Evolutionary conservation across 2,797 vertebrate genomes (phyloP), one percentile per base, ranked within the genome.

Genomic region (Podarcis siculus): DNA sequence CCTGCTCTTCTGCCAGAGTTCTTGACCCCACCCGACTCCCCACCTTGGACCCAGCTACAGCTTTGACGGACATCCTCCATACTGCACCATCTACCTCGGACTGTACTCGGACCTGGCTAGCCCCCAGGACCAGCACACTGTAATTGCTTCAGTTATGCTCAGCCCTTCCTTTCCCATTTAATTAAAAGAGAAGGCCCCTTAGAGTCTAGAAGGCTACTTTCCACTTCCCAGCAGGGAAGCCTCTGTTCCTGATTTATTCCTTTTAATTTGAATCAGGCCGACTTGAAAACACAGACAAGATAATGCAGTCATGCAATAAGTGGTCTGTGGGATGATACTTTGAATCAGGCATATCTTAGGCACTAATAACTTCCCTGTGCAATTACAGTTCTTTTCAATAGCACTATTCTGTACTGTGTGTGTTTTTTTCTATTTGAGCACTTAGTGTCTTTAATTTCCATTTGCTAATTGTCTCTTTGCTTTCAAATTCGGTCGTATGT

Each of bases 401-500:
- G 27, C 42, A 77, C 72, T 86, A 64, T 58, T 19, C 21, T 0
- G 23, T 67, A 66, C 27, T 82, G n/a, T 49, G 8, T 45, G 42
- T 42, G 39, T 55, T 69, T 66, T 37, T 21, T 49, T 81, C 37
- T 71, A 69, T 82, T 86, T 39, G 71, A 39, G 32, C 39, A 69
- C 58, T 77, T 76, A 42, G 58, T 10, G 45, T 21, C 13, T 61
- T 75, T 10, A 8, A 23, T 30, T 71, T 83, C 35, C 27, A 81
- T 37, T 27, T 85, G 39, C 71, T 89, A 77, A 81, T 55, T 85
- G 42, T 15, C 35, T 85, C 37, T 75, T 77, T 67, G 27, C 71
- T 19, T 81, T 75, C 30, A 19, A 72, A 75, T 71, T 67, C n/a
- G 1, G 15, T 55, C n/a, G 3, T 4, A n/a, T 55, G 58, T 64